Evolutionary conservation across 1,140 invertebrate genomes (phyloP).

Genomic region (Drosophila arawakana): DNA sequence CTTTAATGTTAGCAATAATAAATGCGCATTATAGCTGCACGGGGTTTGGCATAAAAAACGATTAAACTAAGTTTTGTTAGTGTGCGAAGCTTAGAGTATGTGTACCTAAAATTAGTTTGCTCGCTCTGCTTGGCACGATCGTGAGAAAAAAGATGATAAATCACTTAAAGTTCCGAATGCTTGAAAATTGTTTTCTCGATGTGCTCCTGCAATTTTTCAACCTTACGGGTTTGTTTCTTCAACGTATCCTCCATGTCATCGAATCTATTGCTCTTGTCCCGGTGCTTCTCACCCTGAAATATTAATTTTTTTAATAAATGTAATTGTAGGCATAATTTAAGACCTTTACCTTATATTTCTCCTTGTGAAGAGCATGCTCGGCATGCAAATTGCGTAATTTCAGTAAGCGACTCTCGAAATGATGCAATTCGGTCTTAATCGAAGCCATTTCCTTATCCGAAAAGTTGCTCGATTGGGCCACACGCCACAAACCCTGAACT

Average conservation of each 20-base stretch:
- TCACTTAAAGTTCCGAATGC: conserved; percentile 89
- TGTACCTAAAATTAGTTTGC: conserved; percentile 59
- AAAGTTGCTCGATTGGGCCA: conserved; percentile 92
- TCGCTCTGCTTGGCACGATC: conserved; percentile 53
- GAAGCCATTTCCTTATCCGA: conserved; percentile 92
- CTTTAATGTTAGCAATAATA: conserved; percentile 11
- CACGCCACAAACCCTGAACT: conserved; percentile 94
- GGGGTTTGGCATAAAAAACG: conserved; percentile 70
- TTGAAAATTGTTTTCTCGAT: conserved; percentile 91
- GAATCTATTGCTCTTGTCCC: conserved; percentile 87
- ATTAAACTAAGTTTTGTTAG: conserved; percentile 10
- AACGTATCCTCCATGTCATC: conserved; percentile 89
- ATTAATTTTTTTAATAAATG: not conserved
- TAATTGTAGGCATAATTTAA: not conserved
- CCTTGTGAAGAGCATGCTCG: conserved; percentile 88
- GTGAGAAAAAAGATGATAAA: not conserved
- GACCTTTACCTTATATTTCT: conserved; percentile 86
- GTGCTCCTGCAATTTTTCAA: conserved; percentile 94
- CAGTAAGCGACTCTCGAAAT: conserved; percentile 93
- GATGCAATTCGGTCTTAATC: conserved; percentile 93
- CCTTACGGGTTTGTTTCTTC: conserved; percentile 92
- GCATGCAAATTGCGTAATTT: conserved; percentile 93
- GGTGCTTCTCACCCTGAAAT: conserved; percentile 86
- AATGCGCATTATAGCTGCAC: conserved; percentile 19
- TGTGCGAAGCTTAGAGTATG: conserved; percentile 36